These are phyloP conservation scores for Echeneis naucrates DNA, from an alignment of 2,797 vertebrate species.

Conservation along the genomic window DNA sequence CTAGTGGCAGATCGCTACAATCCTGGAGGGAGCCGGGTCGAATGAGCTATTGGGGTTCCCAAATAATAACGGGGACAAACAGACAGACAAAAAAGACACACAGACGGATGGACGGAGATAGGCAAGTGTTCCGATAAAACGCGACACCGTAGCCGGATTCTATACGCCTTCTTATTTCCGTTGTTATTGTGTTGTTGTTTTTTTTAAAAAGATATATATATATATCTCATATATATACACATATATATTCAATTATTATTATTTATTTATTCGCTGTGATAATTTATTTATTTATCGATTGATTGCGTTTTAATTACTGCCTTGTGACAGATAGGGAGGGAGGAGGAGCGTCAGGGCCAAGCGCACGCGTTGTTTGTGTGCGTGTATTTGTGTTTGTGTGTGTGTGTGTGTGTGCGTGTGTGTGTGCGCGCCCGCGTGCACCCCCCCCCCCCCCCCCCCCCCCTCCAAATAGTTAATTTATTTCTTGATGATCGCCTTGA, in stretches of 20 bases:
- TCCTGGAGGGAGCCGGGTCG: slow-evolving; percentile 87
- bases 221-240: no score
- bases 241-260: no score
- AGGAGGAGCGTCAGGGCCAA: slow-evolving; percentile 83
- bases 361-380: slow-evolving; percentile 64
- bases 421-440: background rate
- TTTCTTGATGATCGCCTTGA: slow-evolving; percentile 54
- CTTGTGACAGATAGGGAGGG: slow-evolving; percentile 83
- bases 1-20: slow-evolving; percentile 87
- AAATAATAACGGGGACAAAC: slow-evolving; percentile 76
- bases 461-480: slow-evolving; percentile 66
- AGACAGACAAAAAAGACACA: slow-evolving; percentile 84
- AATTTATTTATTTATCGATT: slow-evolving; percentile 83
- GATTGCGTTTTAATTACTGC: slow-evolving; percentile 90
- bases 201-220: no score
- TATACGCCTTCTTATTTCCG: slow-evolving; percentile 48
- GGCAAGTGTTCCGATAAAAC: slow-evolving; percentile 85
- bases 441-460: background rate
- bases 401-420: background rate
- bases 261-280: slow-evolving; percentile 71
- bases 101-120: slow-evolving; percentile 88
- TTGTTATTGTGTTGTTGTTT: slow-evolving; percentile 31
- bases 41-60: slow-evolving; percentile 86
- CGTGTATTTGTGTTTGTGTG: background rate
- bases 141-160: slow-evolving; percentile 68